phyloP scores from a whole-genome alignment of 2,113 vertebrate genomes.

The Psittacula cyanocephala region DNA sequence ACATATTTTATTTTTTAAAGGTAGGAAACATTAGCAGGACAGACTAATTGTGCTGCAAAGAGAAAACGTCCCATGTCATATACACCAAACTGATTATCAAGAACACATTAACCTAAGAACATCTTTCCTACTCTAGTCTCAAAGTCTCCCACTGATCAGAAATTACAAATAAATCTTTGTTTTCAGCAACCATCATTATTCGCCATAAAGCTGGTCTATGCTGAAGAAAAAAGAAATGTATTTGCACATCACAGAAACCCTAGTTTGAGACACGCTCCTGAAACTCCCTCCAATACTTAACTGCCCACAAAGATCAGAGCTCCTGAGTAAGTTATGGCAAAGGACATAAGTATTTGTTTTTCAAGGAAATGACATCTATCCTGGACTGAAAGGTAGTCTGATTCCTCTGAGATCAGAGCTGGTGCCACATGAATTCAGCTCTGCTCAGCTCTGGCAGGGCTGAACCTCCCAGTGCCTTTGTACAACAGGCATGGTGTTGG shows the following conservation, averaged over 20 bases:
- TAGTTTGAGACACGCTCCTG: not conserved
- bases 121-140: not conserved
- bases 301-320: not conserved
- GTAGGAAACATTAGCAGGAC: not conserved
- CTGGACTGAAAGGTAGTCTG: not conserved
- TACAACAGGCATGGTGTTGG: accelerated
- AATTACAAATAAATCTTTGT: not conserved
- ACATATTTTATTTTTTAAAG: not conserved
- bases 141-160: not conserved
- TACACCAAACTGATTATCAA: not conserved
- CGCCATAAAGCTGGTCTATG: not conserved
- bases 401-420: not conserved
- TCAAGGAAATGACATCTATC: not conserved
- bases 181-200: not conserved
- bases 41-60: not conserved
- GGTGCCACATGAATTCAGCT: not conserved
- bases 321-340: not conserved
- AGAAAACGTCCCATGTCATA: not conserved
- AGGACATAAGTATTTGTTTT: not conserved
- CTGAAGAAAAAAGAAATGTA: not conserved
- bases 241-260: not conserved
- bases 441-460: not conserved
- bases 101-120: not conserved
- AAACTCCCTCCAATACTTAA: not conserved
- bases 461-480: not conserved